These are phyloP conservation scores for Catocala nupta DNA, from an alignment of 2,888 invertebrate genomes.

Conservation along the genomic window DNA sequence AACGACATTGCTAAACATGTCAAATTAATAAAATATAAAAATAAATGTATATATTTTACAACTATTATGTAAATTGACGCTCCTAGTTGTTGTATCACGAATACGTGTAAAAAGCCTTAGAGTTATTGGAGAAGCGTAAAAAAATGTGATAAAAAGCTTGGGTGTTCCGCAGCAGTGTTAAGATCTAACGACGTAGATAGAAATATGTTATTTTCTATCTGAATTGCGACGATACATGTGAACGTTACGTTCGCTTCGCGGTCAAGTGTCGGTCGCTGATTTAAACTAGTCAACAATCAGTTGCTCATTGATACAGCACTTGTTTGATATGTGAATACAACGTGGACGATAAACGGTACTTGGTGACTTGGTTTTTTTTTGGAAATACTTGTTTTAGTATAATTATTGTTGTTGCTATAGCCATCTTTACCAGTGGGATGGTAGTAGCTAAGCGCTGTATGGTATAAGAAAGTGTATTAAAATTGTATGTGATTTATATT, in stretches of 20 bases:
- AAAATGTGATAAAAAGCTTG: conserved; percentile 10
- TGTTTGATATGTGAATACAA: conserved; percentile 1
- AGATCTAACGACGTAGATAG: conserved; percentile 10
- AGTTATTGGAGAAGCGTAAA: neutral
- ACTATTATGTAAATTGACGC: no score
- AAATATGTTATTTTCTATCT: conserved; percentile 1
- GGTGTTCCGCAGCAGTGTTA: conserved; percentile 3
- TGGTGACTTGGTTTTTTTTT: neutral
- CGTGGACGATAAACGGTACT: conserved; percentile 3
- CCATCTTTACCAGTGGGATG: neutral
- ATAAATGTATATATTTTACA: no score
- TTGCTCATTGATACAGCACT: conserved; percentile 31
- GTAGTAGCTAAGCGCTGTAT: no score
- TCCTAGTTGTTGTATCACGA: neutral
- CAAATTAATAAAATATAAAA: no score
- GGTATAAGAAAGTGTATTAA: no score
- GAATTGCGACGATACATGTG: conserved; percentile 3
- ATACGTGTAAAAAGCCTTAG: neutral
- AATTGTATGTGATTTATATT: no score
- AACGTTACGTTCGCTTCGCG: neutral
- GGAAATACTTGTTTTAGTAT: no score
- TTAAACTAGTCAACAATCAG: conserved; percentile 52
- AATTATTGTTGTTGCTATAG: neutral
- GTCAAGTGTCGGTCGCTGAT: conserved; percentile 32
- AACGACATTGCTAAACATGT: no score